A percentile compares a stretch with the other conserved stretches of the same genome.
Evolutionary conservation across 2,113 vertebrate genomes (phyloP).

Genomic region (Asarcornis scutulata): DNA sequence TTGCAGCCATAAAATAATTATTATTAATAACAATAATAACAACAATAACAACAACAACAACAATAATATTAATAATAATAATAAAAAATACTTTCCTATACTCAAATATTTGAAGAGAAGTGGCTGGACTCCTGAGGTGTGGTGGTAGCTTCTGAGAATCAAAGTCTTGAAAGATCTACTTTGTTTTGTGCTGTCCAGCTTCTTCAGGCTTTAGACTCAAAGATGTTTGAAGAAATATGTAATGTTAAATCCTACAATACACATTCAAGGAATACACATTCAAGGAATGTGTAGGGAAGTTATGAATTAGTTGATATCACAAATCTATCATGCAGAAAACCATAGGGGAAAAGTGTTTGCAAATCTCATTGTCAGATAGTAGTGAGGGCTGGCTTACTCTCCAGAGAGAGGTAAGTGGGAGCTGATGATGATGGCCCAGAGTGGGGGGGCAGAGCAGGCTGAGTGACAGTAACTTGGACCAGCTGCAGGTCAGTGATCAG

Average conservation of each 20-base stretch:
- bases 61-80: too few relatives aligned
- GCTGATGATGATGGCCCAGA: fast-evolving
- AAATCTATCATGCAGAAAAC: background rate
- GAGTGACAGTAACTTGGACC: background rate
- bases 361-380: background rate
- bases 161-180: background rate
- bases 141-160: background rate
- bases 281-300: background rate
- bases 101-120: background rate
- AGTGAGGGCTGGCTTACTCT: background rate
- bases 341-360: background rate
- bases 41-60: too few relatives aligned
- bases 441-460: background rate
- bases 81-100: background rate
- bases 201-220: background rate
- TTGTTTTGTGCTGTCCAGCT: background rate
- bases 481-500: background rate
- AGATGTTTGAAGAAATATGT: background rate
- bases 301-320: background rate
- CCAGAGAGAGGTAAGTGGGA: fast-evolving
- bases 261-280: background rate
- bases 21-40: too few relatives aligned
- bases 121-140: fast-evolving
- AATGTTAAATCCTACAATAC: background rate
- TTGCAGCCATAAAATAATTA: background rate